A percentile compares a stretch with the other conserved stretches of the same genome.
These are phyloP conservation scores for Cerastis leucographa DNA, from an alignment of 2,888 invertebrate genomes.

Conservation along the genomic window DNA sequence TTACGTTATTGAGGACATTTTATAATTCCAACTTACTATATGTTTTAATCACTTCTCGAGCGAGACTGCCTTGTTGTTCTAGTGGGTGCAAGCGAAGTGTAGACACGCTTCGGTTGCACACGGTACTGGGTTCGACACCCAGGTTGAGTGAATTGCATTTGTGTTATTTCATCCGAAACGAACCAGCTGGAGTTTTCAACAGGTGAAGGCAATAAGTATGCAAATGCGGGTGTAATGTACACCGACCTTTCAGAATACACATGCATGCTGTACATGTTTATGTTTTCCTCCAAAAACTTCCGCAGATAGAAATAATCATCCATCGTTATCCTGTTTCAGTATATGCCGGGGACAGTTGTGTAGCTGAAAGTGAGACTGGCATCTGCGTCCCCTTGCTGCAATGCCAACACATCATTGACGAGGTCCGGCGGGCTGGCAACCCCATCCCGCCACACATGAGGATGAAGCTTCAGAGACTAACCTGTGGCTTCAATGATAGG, in stretches of 20 bases:
- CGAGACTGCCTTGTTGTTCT: neutral
- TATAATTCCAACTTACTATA: neutral
- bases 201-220: neutral
- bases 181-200: neutral
- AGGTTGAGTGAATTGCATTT: neutral
- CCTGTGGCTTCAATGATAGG: slow-evolving; percentile 77
- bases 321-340: slow-evolving; percentile 61
- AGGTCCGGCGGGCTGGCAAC: slow-evolving; percentile 75
- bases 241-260: neutral
- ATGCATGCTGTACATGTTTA: neutral
- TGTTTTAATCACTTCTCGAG: neutral
- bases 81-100: neutral
- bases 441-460: slow-evolving; percentile 78
- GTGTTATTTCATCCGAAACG: too few species aligned
- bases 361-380: slow-evolving; percentile 63
- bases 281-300: neutral
- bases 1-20: neutral
- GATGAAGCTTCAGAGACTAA: slow-evolving; percentile 73
- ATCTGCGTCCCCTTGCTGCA: slow-evolving; percentile 72
- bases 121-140: neutral
- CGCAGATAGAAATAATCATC: neutral
- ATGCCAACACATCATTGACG: slow-evolving; percentile 74
- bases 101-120: too few species aligned
- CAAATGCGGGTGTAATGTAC: neutral
- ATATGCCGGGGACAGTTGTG: slow-evolving; percentile 72